A percentile compares a stretch with the other conserved stretches of the same genome.
Conservation (phyloP, 2,797 vertebrate genomes). For the Cuniculus paca region DNA sequence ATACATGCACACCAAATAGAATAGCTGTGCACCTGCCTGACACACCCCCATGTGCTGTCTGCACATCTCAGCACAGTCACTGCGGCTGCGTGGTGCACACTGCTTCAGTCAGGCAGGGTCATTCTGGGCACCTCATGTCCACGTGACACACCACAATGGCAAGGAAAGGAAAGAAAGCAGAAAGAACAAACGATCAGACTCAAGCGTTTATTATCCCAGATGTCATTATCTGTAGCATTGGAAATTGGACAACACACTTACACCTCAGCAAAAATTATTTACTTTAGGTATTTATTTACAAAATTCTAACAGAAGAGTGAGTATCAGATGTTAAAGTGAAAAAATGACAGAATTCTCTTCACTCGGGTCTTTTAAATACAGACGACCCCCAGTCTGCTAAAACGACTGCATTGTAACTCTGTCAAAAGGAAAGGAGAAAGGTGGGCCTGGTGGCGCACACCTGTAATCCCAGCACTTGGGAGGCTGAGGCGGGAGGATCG, state of each 20-base stretch:
- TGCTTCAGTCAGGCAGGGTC: not conserved
- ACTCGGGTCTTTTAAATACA: not conserved
- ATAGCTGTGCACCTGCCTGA: not conserved
- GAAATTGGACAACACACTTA: not conserved
- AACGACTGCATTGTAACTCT: not conserved
- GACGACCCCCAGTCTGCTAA: constrained; percentile 10
- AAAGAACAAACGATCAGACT: not conserved
- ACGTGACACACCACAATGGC: not conserved
- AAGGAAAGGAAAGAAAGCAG: not conserved
- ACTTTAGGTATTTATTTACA: not conserved
- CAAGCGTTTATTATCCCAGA: not conserved
- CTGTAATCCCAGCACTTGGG: too few relatives aligned
- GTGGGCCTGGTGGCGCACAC: too few relatives aligned
- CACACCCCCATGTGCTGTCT: not conserved
- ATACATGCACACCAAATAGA: too few relatives aligned
- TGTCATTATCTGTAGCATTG: not conserved
- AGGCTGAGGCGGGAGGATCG: too few relatives aligned
- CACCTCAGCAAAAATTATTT: not conserved
- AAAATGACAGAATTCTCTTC: not conserved
- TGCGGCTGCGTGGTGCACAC: not conserved
- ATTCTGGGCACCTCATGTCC: not conserved
- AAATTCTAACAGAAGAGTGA: not conserved
- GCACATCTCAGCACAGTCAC: not conserved
- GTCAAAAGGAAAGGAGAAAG: not conserved
- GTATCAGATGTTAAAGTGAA: not conserved